These are phyloP conservation scores for Amphibalanus amphitrite DNA, from an alignment of 1,140 invertebrate species.

Conservation along the genomic window DNA sequence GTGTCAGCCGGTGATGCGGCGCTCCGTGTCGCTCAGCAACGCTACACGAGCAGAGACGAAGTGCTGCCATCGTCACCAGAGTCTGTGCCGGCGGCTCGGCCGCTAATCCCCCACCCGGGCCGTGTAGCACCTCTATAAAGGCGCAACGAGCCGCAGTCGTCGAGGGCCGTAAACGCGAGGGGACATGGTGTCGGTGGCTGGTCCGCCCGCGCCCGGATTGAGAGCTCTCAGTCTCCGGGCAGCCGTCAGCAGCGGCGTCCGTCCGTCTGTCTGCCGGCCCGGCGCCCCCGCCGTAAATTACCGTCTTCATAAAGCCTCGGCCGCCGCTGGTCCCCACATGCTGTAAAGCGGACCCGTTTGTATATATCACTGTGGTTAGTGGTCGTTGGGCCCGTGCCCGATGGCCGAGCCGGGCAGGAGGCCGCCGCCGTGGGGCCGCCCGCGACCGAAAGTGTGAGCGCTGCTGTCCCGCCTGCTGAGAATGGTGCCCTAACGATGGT, in stretches of 20 bases:
- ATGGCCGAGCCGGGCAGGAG: background rate
- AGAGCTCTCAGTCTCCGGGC: background rate
- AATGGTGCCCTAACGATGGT: too few relatives aligned
- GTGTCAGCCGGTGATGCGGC: too few relatives aligned
- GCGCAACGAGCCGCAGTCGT: too few relatives aligned
- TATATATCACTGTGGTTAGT: background rate
- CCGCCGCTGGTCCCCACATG: background rate
- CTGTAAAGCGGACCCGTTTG: background rate
- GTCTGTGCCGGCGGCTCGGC: background rate
- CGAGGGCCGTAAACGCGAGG: background rate
- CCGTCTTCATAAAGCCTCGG: background rate
- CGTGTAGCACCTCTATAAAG: background rate
- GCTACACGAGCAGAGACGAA: too few relatives aligned
- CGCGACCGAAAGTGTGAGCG: too few relatives aligned
- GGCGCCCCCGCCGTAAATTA: background rate
- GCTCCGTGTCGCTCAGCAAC: too few relatives aligned
- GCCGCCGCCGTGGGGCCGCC: too few relatives aligned
- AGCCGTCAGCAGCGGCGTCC: background rate
- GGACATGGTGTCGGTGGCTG: background rate
- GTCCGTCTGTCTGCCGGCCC: too few relatives aligned
- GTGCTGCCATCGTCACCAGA: background rate
- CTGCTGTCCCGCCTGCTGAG: too few relatives aligned
- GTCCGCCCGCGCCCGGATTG: background rate
- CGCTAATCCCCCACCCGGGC: too few relatives aligned
- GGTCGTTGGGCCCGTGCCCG: background rate